Conservation (phyloP, 2,113 vertebrate species). For the Pygoscelis antarcticus region DNA sequence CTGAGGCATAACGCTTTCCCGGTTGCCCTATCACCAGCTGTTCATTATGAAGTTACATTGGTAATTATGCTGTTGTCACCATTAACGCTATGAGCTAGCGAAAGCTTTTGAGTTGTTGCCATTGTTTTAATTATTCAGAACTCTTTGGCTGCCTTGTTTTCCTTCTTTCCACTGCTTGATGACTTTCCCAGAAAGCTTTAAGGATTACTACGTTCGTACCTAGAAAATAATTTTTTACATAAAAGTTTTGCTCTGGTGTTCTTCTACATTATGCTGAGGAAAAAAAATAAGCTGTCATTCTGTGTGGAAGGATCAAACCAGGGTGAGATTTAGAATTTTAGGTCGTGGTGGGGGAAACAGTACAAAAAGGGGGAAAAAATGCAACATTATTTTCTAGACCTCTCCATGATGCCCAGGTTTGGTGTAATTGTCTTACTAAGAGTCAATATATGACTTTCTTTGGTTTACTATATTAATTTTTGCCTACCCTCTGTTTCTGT, state of each 20-base stretch:
- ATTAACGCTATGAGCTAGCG: accelerated
- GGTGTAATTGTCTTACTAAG: not conserved
- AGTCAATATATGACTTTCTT: not conserved
- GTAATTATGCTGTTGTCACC: not conserved
- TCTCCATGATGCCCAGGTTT: not conserved
- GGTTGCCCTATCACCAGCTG: not conserved
- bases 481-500: not conserved
- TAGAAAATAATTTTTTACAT: not conserved
- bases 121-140: not conserved
- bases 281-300: not conserved
- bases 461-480: not conserved
- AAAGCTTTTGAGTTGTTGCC: not conserved
- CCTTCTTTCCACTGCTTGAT: not conserved
- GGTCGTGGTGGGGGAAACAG: not conserved
- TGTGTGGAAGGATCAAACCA: not conserved
- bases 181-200: not conserved
- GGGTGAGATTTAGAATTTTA: not conserved
- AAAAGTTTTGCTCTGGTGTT: not conserved
- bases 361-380: not conserved
- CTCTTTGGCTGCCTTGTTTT: not conserved
- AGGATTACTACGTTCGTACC: not conserved
- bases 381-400: not conserved
- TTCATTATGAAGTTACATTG: not conserved
- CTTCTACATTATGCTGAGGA: not conserved
- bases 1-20: not conserved